phyloP scores from a whole-genome alignment of 2,113 vertebrate species.

The Ailuropoda melanoleuca region DNA sequence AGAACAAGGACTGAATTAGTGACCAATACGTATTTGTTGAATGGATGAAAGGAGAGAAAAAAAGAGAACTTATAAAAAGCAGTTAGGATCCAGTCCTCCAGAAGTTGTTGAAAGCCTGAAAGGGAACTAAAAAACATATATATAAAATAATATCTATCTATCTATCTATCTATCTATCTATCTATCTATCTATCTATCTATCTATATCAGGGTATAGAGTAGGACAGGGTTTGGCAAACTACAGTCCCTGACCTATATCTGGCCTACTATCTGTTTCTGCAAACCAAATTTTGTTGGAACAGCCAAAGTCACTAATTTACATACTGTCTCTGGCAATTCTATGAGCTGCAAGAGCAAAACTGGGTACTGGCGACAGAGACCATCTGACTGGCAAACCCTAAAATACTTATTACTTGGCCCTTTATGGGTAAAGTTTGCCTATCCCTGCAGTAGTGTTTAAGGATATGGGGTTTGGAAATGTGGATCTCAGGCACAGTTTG shows the following conservation, averaged over 20 bases:
- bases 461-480: background rate
- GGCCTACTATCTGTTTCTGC: background rate
- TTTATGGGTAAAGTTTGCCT: background rate
- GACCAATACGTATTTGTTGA: background rate
- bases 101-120: background rate
- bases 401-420: background rate
- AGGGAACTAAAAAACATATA: background rate
- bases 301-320: background rate
- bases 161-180: too few species aligned
- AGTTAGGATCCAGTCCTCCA: background rate
- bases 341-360: background rate
- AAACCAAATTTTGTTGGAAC: background rate
- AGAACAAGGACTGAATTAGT: background rate
- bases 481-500: background rate
- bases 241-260: rapidly evolving
- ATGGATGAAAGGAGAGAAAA: background rate
- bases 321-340: rapidly evolving
- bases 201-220: background rate
- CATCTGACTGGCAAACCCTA: background rate
- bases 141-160: too few species aligned
- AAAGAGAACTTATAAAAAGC: background rate
- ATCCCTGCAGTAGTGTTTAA: background rate
- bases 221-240: background rate
- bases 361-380: rapidly evolving
- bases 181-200: background rate